A percentile compares a stretch with the other conserved stretches of the same genome.
Evolutionary conservation across 1,140 invertebrate species (phyloP).

Genomic region (Caligus rogercresseyi): DNA sequence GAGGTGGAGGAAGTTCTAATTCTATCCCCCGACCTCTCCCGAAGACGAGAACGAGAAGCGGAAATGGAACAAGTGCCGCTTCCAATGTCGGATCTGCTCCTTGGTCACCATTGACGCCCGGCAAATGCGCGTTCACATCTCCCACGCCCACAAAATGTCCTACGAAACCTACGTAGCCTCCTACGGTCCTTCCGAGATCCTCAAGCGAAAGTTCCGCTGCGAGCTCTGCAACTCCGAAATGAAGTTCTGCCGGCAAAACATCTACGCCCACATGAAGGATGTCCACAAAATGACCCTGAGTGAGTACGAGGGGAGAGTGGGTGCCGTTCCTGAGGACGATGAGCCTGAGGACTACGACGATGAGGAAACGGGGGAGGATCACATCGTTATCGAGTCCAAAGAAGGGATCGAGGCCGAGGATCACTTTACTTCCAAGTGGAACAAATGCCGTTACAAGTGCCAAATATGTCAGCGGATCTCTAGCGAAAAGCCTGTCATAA

Average conservation of each 20-base stretch:
- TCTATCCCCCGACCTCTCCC: not conserved
- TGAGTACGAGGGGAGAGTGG: constrained; percentile 7
- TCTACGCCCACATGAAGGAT: constrained; percentile 18
- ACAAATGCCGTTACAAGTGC: constrained; percentile 13
- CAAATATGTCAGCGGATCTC: constrained; percentile 1
- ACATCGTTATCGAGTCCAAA: not conserved
- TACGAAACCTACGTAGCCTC: not conserved
- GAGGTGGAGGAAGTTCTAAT: too few relatives aligned
- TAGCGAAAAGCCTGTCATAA: constrained; percentile 1
- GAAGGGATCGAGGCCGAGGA: not conserved
- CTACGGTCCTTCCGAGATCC: constrained; percentile 2
- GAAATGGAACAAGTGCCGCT: constrained; percentile 17
- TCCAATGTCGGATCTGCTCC: constrained; percentile 2
- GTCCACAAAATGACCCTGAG: constrained; percentile 13
- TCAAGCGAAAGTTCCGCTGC: constrained; percentile 9
- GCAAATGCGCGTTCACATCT: constrained; percentile 11
- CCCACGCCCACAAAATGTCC: not conserved
- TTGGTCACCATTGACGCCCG: constrained; percentile 3
- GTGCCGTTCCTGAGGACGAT: not conserved
- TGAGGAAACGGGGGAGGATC: not conserved
- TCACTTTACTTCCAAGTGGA: constrained; percentile 5
- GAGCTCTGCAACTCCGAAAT: constrained; percentile 14
- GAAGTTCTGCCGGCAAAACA: constrained; percentile 15
- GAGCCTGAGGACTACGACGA: not conserved
- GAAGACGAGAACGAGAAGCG: not conserved